These are phyloP conservation scores for Pogoniulus pusillus DNA, from an alignment of 2,797 vertebrate species.

Conservation along the genomic window DNA sequence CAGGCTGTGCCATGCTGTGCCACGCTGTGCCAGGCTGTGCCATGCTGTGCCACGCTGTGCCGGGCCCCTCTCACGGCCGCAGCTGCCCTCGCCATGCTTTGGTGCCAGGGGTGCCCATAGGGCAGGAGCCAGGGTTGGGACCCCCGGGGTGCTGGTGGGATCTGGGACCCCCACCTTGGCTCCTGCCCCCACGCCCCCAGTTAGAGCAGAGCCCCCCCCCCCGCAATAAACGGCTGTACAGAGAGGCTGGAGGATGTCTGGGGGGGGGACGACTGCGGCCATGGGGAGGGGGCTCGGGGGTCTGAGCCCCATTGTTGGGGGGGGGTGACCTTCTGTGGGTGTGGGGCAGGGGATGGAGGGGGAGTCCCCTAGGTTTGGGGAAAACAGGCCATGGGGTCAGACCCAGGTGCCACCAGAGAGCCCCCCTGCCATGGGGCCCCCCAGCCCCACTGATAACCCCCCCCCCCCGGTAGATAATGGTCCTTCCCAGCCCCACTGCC, in stretches of 20 bases:
- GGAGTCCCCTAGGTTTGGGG: no score
- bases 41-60: neutral
- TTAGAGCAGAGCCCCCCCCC: neutral
- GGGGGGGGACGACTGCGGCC: neutral
- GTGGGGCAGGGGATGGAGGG: no score
- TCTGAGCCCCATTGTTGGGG: neutral
- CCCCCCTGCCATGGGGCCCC: no score
- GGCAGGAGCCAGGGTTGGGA: neutral
- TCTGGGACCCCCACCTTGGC: neutral
- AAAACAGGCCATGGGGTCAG: neutral
- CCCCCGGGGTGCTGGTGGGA: neutral
- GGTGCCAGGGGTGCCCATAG: neutral
- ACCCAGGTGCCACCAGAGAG: no score
- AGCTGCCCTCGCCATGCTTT: neutral
- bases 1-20: neutral
- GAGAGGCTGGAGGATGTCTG: neutral
- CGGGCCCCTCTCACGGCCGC: neutral
- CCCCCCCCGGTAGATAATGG: no score
- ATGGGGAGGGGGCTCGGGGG: neutral
- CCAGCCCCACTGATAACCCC: neutral
- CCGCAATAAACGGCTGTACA: constrained; percentile 30
- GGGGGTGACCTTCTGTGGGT: neutral
- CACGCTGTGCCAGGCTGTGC: neutral
- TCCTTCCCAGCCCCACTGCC: no score
- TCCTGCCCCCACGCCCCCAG: neutral